Base-by-base conservation (phyloP, 2,888 invertebrate genomes). In the Nezara viridula region DNA sequence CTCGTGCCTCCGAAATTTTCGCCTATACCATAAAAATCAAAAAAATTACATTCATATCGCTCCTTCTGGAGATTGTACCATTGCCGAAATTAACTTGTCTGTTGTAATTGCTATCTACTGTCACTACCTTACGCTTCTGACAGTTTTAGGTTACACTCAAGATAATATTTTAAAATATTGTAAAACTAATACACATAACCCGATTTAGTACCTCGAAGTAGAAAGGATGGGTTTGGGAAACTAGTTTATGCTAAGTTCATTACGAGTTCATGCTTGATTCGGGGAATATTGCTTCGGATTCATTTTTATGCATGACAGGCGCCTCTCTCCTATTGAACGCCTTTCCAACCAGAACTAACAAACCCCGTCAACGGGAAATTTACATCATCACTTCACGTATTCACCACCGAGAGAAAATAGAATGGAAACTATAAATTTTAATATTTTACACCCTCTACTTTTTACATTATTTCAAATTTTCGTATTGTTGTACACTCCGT, bases 241-340 rank as follows among this genome's bases (percentile, higher is more conserved):
- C 81, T n/a, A 44, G 44, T 81, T 81, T 47, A 81, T 44, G 81
- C 40, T 44, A 81, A 81, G 44, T 81, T 81, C 24, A 81, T 81
- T 81, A 47, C 44, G 24, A n/a, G 81, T 44, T 81, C 12, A 81
- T 44, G 44, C 81, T 81, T 81, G 44, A 81, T 47, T 81, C 81
- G 16, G 4, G 44, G 32, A 24, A 81, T 47, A 81, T 81, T 81
- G 81, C 12, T 12, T 12, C 12, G n/a, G 40, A 81, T 81, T 81
- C n/a, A 81, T 81, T 81, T 81, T 81, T 47, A 81, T 81, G 81
- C 81, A 81, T 81, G 81, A 81, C 81, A 44, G 81, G n/a, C 19
- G 6, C 14, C 44, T 3, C 81, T n/a, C 44, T 44, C 12, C 81
- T 47, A 73, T 73, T 73, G 66, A 40, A 81, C 81, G 81, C 44